Evolutionary conservation across 2,797 vertebrate genomes (phyloP).

Genomic region (Danio albolineatus): DNA sequence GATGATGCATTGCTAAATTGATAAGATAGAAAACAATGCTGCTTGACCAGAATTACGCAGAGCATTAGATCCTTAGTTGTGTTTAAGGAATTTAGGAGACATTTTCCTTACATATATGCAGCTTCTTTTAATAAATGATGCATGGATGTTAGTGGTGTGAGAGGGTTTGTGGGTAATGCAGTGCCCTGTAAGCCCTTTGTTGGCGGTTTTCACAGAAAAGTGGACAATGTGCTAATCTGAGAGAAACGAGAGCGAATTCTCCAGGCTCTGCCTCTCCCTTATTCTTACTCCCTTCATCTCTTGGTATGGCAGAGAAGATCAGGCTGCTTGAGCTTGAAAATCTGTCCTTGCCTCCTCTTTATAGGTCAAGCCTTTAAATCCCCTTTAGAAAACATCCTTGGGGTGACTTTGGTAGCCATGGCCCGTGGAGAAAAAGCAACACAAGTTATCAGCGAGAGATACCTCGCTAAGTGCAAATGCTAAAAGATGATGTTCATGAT

Average conservation of each 20-base stretch:
- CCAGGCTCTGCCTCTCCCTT: slow-evolving; percentile 54
- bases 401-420: slow-evolving; percentile 67
- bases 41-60: slow-evolving; percentile 2
- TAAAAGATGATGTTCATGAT: neutral
- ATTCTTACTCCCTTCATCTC: slow-evolving; percentile 37
- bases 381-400: slow-evolving; percentile 76
- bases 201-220: slow-evolving; percentile 64
- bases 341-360: slow-evolving; percentile 68
- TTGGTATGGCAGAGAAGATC: slow-evolving; percentile 65
- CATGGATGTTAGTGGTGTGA: slow-evolving; percentile 37
- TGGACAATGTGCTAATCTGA: slow-evolving; percentile 73
- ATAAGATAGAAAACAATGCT: too few relatives aligned
- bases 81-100: slow-evolving; percentile 45
- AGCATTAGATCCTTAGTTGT: slow-evolving; percentile 26
- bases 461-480: slow-evolving; percentile 5
- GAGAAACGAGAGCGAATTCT: slow-evolving; percentile 72
- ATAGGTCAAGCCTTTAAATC: slow-evolving; percentile 76
- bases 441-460: neutral
- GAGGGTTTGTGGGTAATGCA: slow-evolving; percentile 17
- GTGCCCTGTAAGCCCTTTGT: slow-evolving; percentile 53
- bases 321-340: slow-evolving; percentile 63
- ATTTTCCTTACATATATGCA: slow-evolving; percentile 27
- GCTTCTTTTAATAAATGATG: slow-evolving; percentile 38
- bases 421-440: neutral
- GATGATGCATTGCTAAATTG: too few relatives aligned